A percentile compares a stretch with the other conserved stretches of the same genome.
Evolutionary conservation across 2,888 invertebrate species (phyloP).

Genomic region (Pachycephus smyrnensis): DNA sequence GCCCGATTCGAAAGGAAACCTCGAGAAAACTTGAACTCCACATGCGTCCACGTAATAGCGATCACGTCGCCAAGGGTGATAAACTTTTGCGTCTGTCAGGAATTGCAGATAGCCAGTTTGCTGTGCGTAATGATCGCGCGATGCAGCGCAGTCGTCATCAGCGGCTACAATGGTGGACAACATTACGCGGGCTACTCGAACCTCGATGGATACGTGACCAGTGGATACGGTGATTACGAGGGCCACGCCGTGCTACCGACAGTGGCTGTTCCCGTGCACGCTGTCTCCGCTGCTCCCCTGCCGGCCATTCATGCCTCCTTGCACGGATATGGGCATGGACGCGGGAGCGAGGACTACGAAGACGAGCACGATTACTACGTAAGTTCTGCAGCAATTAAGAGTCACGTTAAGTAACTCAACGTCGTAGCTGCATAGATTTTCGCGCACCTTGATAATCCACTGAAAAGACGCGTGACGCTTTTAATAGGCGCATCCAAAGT

Average conservation of each 20-base stretch:
- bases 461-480: no score
- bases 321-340: conserved; percentile 37
- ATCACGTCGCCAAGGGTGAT: no score
- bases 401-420: no score
- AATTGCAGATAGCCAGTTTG: conserved; percentile 50
- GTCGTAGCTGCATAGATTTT: no score
- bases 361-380: conserved; percentile 63
- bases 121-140: conserved; percentile 44
- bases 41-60: neutral
- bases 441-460: no score
- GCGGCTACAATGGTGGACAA: conserved; percentile 55
- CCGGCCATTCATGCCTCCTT: conserved; percentile 13
- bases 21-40: neutral
- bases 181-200: conserved; percentile 55
- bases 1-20: no score
- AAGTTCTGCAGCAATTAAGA: conserved; percentile 40
- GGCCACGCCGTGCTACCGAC: conserved; percentile 58
- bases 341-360: conserved; percentile 48
- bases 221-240: conserved; percentile 43
- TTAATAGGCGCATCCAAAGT: conserved; percentile 57
- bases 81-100: neutral
- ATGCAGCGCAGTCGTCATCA: conserved; percentile 55
- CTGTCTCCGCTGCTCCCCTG: conserved; percentile 60
- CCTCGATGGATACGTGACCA: conserved; percentile 49
- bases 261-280: conserved; percentile 59